Evolutionary conservation across 2,113 vertebrate species (phyloP).

Genomic region (Melanocharis versteri): DNA sequence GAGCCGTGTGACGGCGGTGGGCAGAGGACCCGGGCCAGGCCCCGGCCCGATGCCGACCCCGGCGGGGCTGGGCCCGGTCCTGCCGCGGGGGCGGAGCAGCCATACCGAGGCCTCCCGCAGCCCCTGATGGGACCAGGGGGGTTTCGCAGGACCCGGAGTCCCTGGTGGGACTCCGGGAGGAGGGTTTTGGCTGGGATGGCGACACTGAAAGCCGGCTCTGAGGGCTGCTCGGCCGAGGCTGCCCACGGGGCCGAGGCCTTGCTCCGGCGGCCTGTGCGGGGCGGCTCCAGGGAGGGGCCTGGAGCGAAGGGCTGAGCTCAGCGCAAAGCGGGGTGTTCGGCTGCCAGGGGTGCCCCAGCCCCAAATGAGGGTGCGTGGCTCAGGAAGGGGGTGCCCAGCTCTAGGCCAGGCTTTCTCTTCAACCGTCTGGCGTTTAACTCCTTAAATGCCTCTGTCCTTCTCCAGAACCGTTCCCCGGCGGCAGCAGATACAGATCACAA

Average conservation of each 20-base stretch:
- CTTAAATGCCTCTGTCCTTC: background rate
- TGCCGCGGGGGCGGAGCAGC: background rate
- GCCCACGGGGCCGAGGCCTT: background rate
- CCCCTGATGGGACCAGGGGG: fast-evolving
- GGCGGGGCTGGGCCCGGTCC: background rate
- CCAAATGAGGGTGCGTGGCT: fast-evolving
- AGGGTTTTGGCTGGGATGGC: no score
- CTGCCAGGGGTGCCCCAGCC: no score
- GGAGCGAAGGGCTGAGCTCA: background rate
- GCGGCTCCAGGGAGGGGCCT: background rate
- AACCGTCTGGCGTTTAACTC: fast-evolving
- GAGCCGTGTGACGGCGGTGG: background rate
- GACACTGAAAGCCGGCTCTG: background rate
- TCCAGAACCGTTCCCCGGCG: fast-evolving
- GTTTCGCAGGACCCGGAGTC: background rate
- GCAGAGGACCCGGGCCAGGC: background rate
- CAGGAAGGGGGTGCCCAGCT: background rate
- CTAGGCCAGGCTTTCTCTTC: background rate
- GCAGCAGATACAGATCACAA: fast-evolving
- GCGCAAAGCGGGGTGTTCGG: background rate
- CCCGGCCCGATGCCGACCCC: background rate
- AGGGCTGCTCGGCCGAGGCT: background rate
- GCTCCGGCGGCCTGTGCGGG: background rate
- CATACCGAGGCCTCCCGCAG: fast-evolving
- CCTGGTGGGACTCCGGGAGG: background rate